Conservation (phyloP, 2,113 vertebrate species). For the Pantherophis guttatus region DNA sequence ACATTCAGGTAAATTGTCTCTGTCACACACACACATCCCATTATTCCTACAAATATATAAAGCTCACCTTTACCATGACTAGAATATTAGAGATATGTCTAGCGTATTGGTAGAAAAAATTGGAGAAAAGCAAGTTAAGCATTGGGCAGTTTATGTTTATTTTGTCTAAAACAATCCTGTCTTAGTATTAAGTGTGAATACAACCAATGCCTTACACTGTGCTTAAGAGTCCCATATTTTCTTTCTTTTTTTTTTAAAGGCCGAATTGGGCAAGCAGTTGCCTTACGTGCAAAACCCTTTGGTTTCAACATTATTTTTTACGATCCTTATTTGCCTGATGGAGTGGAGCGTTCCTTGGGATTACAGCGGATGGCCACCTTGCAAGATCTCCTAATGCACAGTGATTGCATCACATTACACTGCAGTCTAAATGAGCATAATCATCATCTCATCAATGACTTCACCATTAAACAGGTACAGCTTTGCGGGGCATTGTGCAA, state of each 20-base stretch:
- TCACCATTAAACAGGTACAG: conserved; percentile 90
- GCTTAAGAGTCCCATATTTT: conserved; percentile 53
- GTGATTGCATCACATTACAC: conserved; percentile 89
- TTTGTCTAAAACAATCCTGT: neutral
- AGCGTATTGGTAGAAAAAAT: neutral
- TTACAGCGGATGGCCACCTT: conserved; percentile 85
- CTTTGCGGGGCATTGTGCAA: conserved; percentile 55
- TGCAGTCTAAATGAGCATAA: conserved; percentile 93
- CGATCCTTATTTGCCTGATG: conserved; percentile 86
- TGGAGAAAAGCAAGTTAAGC: neutral
- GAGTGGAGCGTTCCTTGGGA: conserved; percentile 87
- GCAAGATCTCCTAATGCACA: conserved; percentile 89
- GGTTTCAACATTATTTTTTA: conserved; percentile 89
- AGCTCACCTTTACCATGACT: neutral
- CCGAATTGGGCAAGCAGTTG: conserved; percentile 87
- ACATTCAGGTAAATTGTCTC: neutral
- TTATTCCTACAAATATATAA: neutral
- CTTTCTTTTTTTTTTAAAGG: conserved; percentile 69
- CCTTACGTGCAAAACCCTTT: conserved; percentile 87
- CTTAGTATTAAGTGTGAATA: neutral
- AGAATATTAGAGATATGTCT: neutral
- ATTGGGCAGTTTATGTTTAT: neutral
- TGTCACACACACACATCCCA: neutral
- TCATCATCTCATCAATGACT: conserved; percentile 92
- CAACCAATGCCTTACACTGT: conserved; percentile 25